These are phyloP conservation scores for Dugesia japonica DNA, from an alignment of 2,888 invertebrate species.

Conservation along the genomic window DNA sequence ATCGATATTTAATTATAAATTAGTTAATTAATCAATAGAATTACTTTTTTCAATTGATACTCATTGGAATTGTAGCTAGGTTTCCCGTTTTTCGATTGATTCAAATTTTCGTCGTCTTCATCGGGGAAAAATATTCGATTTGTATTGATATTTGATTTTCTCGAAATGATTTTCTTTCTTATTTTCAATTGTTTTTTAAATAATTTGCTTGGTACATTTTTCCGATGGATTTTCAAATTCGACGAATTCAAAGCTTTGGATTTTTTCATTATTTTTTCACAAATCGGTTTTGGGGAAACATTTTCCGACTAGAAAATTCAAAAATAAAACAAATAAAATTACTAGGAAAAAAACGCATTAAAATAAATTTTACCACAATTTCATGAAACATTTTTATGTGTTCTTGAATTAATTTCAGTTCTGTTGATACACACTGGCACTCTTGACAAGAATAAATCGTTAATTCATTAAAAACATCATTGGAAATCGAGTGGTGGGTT, in stretches of 20 bases:
- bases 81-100: neutral
- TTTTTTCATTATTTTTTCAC: too few species aligned
- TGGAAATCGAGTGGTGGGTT: neutral
- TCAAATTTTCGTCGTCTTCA: too few species aligned
- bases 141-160: neutral
- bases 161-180: neutral
- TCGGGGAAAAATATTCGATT: neutral
- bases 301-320: too few species aligned
- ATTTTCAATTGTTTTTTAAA: slow-evolving; percentile 15
- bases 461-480: neutral
- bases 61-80: neutral
- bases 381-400: slow-evolving; percentile 1
- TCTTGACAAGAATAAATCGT: neutral
- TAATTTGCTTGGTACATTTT: neutral
- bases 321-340: too few species aligned
- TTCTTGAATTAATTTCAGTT: neutral
- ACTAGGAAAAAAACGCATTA: too few species aligned
- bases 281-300: too few species aligned
- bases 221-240: neutral
- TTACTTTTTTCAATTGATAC: neutral
- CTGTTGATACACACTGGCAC: neutral
- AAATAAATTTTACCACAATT: neutral
- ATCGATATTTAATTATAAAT: neutral
- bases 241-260: neutral
- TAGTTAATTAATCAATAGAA: neutral